A percentile compares a stretch with the other conserved stretches of the same genome.
phyloP scores from a whole-genome alignment of 2,888 invertebrate species.

The Sinelater perroti region DNA sequence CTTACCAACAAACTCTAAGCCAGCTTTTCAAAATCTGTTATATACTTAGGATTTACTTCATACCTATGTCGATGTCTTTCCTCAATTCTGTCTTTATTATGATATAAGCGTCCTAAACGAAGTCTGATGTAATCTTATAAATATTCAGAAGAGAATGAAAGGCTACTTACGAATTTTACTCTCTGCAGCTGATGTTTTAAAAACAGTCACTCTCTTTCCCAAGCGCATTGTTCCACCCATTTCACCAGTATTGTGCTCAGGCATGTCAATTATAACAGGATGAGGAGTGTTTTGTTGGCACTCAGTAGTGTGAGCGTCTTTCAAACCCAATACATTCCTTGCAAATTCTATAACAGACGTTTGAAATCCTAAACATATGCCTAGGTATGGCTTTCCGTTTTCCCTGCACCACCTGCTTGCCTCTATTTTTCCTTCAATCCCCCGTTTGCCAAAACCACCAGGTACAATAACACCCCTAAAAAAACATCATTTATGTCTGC shows the following conservation, averaged over 20 bases:
- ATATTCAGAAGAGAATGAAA: too few species aligned
- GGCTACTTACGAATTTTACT: conserved; percentile 69
- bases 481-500: too few species aligned
- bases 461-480: conserved; percentile 92
- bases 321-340: conserved; percentile 79
- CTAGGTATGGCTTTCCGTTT: conserved; percentile 90
- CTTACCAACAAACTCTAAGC: conserved; percentile 87
- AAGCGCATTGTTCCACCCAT: conserved; percentile 98
- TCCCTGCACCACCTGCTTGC: conserved; percentile 94
- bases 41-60: conserved; percentile 93
- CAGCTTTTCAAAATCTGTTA: conserved; percentile 80
- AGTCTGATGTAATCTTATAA: background rate
- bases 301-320: conserved; percentile 88
- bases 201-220: conserved; percentile 89
- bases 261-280: conserved; percentile 97
- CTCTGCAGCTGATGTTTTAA: conserved; percentile 67
- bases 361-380: conserved; percentile 98
- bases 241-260: conserved; percentile 92
- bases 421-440: conserved; percentile 94
- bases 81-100: conserved; percentile 79
- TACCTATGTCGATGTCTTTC: conserved; percentile 97
- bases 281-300: conserved; percentile 75
- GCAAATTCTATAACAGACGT: conserved; percentile 96
- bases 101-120: conserved; percentile 77
- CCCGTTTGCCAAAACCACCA: conserved; percentile 96